Evolutionary conservation across 2,797 vertebrate species (phyloP).

Genomic region (Pipistrellus kuhlii): DNA sequence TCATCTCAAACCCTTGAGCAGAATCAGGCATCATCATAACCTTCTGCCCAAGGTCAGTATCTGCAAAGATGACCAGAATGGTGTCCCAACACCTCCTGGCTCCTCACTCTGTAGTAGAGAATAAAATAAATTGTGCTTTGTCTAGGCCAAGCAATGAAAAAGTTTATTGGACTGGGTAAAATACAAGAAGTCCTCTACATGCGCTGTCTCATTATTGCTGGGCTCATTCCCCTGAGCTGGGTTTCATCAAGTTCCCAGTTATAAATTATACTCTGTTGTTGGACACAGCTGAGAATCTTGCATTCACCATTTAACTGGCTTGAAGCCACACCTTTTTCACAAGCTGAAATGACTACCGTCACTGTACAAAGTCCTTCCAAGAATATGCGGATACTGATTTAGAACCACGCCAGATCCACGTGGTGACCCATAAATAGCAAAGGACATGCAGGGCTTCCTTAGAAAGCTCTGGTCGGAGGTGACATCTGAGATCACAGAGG

Average conservation of each 20-base stretch:
- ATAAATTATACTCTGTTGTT: not conserved
- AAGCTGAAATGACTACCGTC: constrained; percentile 12
- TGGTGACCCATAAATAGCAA: not conserved
- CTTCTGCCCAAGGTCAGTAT: not conserved
- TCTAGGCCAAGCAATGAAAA: not conserved
- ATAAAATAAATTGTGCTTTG: not conserved
- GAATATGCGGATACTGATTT: constrained; percentile 24
- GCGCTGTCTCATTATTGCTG: not conserved
- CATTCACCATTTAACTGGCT: not conserved
- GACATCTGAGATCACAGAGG: not conserved
- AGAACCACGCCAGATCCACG: not conserved
- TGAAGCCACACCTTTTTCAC: not conserved
- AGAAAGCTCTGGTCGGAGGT: constrained; percentile 29
- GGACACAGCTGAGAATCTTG: not conserved
- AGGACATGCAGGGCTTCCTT: constrained; percentile 18
- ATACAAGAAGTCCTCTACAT: not conserved
- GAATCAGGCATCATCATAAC: not conserved
- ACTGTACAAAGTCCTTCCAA: constrained; percentile 48
- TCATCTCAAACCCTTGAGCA: not conserved
- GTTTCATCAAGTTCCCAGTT: constrained; percentile 25
- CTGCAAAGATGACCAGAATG: not conserved
- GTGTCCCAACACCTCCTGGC: not conserved
- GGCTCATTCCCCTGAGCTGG: constrained; percentile 4
- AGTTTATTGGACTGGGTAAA: not conserved
- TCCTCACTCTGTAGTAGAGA: not conserved